Base-by-base conservation (phyloP, 1,140 invertebrate genomes). In the Solen grandis region DNA sequence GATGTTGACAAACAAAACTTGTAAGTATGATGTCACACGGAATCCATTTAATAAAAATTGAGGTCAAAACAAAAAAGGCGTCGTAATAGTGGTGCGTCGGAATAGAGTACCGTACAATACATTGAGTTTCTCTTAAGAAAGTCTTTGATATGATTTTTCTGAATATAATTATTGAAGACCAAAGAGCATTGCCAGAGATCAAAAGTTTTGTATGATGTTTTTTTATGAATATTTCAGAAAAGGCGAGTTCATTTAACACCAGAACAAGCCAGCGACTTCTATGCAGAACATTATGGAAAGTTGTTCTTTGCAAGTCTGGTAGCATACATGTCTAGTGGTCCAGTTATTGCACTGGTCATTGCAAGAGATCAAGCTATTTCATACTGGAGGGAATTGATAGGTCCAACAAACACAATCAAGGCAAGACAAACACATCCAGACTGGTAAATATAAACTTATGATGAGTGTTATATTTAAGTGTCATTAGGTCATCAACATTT, bases 211-310 rank as follows among this genome's bases (percentile, higher is more conserved):
- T 27, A 62, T 55, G 33, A 57, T 41, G 4, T 70, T 8, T 68
- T 19, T 14, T 50, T 60, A 57, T 84, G 50, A 38, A 81, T 72
- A 69, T 86, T 88, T 33, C 93, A 96, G 93, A 94, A 94, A 86
- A 93, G 95, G 78, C 93, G 93, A 85, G 89, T 97, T 0, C 94
- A 94, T 41, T 92, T 97, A 76, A 96, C 95, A 4, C 95, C 95
- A 0, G 96, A 97, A 91, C 95, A 97, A 88, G 95, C 95, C 0
- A 96, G 96, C 3, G 96, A 97, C 89, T 95, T 97, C 81, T 97
- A 96, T 90, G 92, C 92, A 0, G 94, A 96, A 54, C 94, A 95
- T 89, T 96, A 95, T 88, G 95, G 95, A 0, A 94, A 94, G 57
- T 87, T 94, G 19, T 94, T 95, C 79, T 97, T 96, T 88, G 94